Conservation (phyloP, 1,140 invertebrate genomes). For the Phocides pigmalion region DNA sequence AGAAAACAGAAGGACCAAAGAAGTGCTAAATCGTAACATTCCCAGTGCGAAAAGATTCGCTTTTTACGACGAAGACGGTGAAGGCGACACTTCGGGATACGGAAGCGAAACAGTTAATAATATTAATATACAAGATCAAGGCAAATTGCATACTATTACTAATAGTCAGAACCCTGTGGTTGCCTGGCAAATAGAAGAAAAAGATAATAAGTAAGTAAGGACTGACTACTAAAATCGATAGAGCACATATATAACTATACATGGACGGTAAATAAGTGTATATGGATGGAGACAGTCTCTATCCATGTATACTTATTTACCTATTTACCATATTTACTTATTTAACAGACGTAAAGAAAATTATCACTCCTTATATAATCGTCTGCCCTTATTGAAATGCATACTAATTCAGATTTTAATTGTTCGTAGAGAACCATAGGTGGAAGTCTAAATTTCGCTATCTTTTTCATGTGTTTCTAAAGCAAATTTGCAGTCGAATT, state of each 20-base stretch:
- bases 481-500: neutral
- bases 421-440: too few relatives aligned
- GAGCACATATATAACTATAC: too few relatives aligned
- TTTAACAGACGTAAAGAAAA: too few relatives aligned
- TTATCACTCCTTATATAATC: too few relatives aligned
- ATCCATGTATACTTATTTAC: too few relatives aligned
- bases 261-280: too few relatives aligned
- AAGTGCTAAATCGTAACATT: conserved; percentile 65
- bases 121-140: conserved; percentile 57
- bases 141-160: conserved; percentile 47
- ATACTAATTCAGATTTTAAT: too few relatives aligned
- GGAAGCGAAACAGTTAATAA: conserved; percentile 87
- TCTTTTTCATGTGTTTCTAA: too few relatives aligned
- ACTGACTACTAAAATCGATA: neutral
- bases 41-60: conserved; percentile 73
- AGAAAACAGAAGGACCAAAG: conserved; percentile 57
- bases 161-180: conserved; percentile 57
- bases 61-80: conserved; percentile 85
- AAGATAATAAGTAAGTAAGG: conserved; percentile 55
- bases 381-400: too few relatives aligned
- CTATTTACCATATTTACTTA: too few relatives aligned
- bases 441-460: too few relatives aligned
- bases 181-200: conserved; percentile 66
- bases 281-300: too few relatives aligned
- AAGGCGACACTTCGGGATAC: conserved; percentile 89